Evolutionary conservation across 2,113 vertebrate genomes (phyloP), one percentile per base, ranked within the genome.

Genomic region (Gallinago jamesoni): DNA sequence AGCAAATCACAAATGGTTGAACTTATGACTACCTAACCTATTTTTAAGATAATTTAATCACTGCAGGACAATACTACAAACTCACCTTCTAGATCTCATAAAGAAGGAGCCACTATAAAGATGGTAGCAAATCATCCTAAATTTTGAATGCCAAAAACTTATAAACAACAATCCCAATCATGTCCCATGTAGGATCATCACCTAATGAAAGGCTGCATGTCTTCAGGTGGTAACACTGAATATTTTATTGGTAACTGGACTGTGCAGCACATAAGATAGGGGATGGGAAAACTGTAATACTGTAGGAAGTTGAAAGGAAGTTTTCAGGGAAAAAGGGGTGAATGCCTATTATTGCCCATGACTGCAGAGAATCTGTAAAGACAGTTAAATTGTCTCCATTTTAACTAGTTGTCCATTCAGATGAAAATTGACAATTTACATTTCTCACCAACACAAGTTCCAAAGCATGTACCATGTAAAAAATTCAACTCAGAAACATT

Each of bases 401-500:
- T 79, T 72, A 96, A 84, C 45, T 66, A 66, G 27, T 62, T 85
- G 15, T 84, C 24, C 75, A 56, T 90, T 94, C 79, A 91, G 96
- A 94, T 50, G 17, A 88, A 92, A 93, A 75, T 16, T 43, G 66
- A 64, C 66, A 85, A 93, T 68, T 95, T 89, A 20, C 31, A 33
- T 56, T 77, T 96, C 87, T 96, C 43, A 57, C 87, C 6, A 17
- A 82, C 53, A 68, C 45, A 79, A 83, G 37, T 87, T 93, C 21
- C 59, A 84, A 84, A 94, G 59, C 87, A 73, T 50, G 85, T 50
- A 78, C 13, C 73, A 83, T 25, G 28, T 7, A 53, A 89, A 97
- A 90, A 85, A 81, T 31, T 80, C 39, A 74, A 91, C 88, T 95
- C 69, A 72, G 68, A 96, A 95, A 91, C 62, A 96, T 92, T 87